phyloP scores from a whole-genome alignment of 2,888 invertebrate species.

The Leptopilina myrica region DNA sequence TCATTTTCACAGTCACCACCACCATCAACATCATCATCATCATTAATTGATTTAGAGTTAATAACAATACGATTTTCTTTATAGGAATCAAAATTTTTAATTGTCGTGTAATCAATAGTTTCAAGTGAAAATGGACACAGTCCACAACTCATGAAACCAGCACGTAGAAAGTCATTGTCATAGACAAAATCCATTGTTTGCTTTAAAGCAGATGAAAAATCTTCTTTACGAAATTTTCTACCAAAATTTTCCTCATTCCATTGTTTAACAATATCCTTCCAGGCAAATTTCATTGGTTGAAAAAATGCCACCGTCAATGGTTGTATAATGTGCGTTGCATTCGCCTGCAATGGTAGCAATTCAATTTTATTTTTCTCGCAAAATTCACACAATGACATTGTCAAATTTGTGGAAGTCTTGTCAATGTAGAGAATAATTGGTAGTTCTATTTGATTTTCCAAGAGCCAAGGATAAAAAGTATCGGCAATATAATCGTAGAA shows the following conservation, averaged over 20 bases:
- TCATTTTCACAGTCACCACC: neutral
- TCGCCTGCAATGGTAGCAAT: slow-evolving; percentile 69
- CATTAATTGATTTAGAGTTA: neutral
- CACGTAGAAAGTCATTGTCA: slow-evolving; percentile 26
- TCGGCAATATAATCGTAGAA: slow-evolving; percentile 74
- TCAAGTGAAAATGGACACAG: slow-evolving; percentile 50
- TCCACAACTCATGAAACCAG: slow-evolving; percentile 49
- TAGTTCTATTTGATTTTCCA: slow-evolving; percentile 64
- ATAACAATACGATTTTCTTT: slow-evolving; percentile 2
- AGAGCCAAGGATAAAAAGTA: slow-evolving; percentile 71
- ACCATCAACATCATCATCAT: neutral
- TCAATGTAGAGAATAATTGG: slow-evolving; percentile 74
- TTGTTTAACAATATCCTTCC: slow-evolving; percentile 59
- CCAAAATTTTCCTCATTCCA: slow-evolving; percentile 50
- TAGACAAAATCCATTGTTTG: slow-evolving; percentile 39
- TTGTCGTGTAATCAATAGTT: slow-evolving; percentile 44
- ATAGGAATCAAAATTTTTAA: slow-evolving; percentile 19
- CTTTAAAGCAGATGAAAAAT: slow-evolving; percentile 42
- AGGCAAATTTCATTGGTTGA: slow-evolving; percentile 65
- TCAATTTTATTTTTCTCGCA: slow-evolving; percentile 70
- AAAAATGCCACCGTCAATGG: slow-evolving; percentile 73
- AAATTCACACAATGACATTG: slow-evolving; percentile 70
- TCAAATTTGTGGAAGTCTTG: slow-evolving; percentile 72
- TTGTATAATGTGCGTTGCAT: slow-evolving; percentile 72
- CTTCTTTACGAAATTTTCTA: slow-evolving; percentile 41